Evolutionary conservation across 1,140 invertebrate species (phyloP).

Genomic region (Pararge aegeria): DNA sequence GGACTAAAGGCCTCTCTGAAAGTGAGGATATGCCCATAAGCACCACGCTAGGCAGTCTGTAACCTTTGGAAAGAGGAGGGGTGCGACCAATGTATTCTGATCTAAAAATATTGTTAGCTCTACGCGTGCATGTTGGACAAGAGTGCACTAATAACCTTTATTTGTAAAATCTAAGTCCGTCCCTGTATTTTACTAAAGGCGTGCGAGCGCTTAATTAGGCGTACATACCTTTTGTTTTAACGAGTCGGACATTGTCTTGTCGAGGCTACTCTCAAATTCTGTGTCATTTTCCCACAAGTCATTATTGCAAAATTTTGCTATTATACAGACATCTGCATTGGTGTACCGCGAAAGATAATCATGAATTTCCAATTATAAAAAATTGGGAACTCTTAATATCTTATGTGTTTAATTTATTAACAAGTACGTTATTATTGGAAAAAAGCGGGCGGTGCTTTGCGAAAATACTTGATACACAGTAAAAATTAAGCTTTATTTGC

Average conservation of each 20-base stretch:
- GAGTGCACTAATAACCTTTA: neutral
- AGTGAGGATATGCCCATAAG: no score
- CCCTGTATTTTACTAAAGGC: slow-evolving; percentile 36
- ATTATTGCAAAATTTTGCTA: slow-evolving; percentile 54
- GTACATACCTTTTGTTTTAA: slow-evolving; percentile 61
- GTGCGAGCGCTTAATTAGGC: slow-evolving; percentile 54
- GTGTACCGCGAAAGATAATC: slow-evolving; percentile 17
- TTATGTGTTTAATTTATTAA: no score
- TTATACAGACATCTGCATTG: slow-evolving; percentile 35
- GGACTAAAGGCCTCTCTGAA: no score
- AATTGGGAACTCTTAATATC: neutral
- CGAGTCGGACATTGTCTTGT: slow-evolving; percentile 58
- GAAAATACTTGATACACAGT: no score
- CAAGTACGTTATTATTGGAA: no score
- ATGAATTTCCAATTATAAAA: slow-evolving; percentile 24
- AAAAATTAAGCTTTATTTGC: no score
- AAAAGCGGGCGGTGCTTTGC: no score
- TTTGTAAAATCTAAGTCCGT: slow-evolving; percentile 25
- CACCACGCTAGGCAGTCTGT: no score
- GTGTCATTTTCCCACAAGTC: slow-evolving; percentile 60
- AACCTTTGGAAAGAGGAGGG: no score
- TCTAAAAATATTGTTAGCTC: no score
- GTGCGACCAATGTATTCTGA: no score
- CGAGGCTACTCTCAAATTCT: slow-evolving; percentile 52
- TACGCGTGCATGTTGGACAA: no score